A percentile compares a stretch with the other conserved stretches of the same genome.
Conservation (phyloP, 2,888 invertebrate genomes). For the Dolomedes plantarius region DNA sequence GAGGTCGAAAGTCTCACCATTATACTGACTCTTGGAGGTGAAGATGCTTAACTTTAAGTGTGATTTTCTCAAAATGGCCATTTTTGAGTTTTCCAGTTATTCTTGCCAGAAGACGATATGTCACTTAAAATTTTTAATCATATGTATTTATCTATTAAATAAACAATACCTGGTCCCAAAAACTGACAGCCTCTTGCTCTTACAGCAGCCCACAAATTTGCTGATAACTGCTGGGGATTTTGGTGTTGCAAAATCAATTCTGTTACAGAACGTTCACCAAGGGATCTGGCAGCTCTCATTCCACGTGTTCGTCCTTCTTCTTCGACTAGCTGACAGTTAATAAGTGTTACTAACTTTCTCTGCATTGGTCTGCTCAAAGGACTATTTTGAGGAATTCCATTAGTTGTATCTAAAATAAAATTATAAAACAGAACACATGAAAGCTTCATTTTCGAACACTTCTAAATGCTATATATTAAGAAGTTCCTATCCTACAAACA, state of each 20-base stretch:
- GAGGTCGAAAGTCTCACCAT: too few relatives aligned
- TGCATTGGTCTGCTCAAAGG: slow-evolving; percentile 93
- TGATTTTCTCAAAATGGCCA: too few relatives aligned
- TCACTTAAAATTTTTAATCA: too few relatives aligned
- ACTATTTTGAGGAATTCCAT: slow-evolving; percentile 56
- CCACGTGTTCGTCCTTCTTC: slow-evolving; percentile 82
- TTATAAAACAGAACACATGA: too few relatives aligned
- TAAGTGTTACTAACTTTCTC: slow-evolving; percentile 91
- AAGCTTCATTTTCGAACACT: too few relatives aligned
- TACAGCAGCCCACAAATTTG: slow-evolving; percentile 98
- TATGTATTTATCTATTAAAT: too few relatives aligned
- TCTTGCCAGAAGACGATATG: too few relatives aligned
- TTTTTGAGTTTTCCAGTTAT: too few relatives aligned
- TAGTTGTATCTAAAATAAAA: slow-evolving; percentile 1
- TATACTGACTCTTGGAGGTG: too few relatives aligned
- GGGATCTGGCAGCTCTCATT: slow-evolving; percentile 86
- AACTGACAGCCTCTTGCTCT: slow-evolving; percentile 98
- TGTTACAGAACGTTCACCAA: slow-evolving; percentile 95
- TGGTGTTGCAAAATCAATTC: slow-evolving; percentile 96
- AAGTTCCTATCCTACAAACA: too few relatives aligned
- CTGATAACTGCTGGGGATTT: slow-evolving; percentile 94
- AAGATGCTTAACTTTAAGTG: too few relatives aligned
- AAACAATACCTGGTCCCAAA: slow-evolving; percentile 86
- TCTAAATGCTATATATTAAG: too few relatives aligned
- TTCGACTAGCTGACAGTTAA: slow-evolving; percentile 94